Evolutionary conservation across 2,888 invertebrate species (phyloP), one percentile per base, ranked within the genome.

Genomic region (Prosopocoilus inquinatus): DNA sequence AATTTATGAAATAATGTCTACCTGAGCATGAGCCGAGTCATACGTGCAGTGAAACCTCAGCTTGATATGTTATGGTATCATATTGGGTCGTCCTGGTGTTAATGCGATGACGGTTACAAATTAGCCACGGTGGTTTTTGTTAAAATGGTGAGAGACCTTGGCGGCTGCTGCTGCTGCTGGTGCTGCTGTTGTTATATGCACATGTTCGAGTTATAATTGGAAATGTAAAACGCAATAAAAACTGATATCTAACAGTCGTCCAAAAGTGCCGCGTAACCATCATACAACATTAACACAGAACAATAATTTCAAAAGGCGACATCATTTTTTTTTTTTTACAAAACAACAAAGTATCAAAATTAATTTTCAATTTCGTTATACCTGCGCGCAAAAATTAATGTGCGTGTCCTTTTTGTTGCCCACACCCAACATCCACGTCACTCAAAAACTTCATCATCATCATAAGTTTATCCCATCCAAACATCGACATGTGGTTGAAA

Each of bases 101-200:
- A 62, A 64, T 62, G 60, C 49, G 62, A 53, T 62, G 62, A 64
- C 62, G 59, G 64, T 58, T 61, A 56, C 62, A 53, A 61, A 64
- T 64, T 64, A 57, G 62, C 50, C 48, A 59, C 59, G 55, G 53
- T 50, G 12, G 58, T 55, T 47, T 55, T 60, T 61, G 38, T 36
- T 47, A 39, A 38, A 53, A 52, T 44, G 43, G 45, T 41, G 41
- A 43, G 47, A 54, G 53, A 39, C 38, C 46, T 35, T 50, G 11
- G 50, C 55, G 55, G 36, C 55, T 45, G 20, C 20, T 28, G 20
- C 20, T 20, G 20, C 20, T 28, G 20, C 20, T 28, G 20, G 4
- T 20, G 20, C 20, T 28, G 46, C 50, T 34, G 53, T 53, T 43
- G 35, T 43, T 43, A 35, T 34, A 47, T 47, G 53, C 53, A 53